These are phyloP conservation scores for Limenitis camilla DNA, from an alignment of 2,888 invertebrate genomes.

Conservation along the genomic window DNA sequence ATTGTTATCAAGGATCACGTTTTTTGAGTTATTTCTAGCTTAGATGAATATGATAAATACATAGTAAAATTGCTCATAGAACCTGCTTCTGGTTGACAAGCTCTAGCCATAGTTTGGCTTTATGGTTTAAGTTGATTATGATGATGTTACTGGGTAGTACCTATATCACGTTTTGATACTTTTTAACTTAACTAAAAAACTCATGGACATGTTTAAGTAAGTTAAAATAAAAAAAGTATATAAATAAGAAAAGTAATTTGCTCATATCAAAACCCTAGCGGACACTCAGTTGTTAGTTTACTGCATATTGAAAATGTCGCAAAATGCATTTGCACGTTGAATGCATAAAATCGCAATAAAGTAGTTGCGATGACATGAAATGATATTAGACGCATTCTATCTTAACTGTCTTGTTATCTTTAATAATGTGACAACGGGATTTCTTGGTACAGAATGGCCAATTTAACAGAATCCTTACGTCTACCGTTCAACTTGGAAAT, in stretches of 20 bases:
- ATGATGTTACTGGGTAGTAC: too few relatives aligned
- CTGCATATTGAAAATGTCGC: conserved; percentile 54
- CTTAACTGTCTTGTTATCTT: not conserved
- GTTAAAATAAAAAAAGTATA: too few relatives aligned
- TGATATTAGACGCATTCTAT: conserved; percentile 11
- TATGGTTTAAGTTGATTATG: too few relatives aligned
- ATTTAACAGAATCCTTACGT: not conserved
- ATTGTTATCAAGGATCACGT: too few relatives aligned
- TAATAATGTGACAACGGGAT: not conserved
- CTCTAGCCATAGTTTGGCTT: too few relatives aligned
- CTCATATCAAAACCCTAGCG: conserved; percentile 4
- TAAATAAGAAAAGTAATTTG: not conserved
- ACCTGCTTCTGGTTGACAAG: too few relatives aligned
- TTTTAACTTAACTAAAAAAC: too few relatives aligned
- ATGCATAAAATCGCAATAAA: conserved; percentile 33
- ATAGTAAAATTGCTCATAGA: too few relatives aligned
- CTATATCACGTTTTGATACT: too few relatives aligned
- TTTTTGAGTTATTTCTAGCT: too few relatives aligned
- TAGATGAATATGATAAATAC: too few relatives aligned
- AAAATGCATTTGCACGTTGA: conserved; percentile 41
- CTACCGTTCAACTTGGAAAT: not conserved
- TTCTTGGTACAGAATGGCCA: not conserved
- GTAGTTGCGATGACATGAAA: conserved; percentile 24
- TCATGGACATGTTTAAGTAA: too few relatives aligned
- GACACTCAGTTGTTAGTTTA: conserved; percentile 38